These are phyloP conservation scores for Trichogramma dendrolimi DNA, from an alignment of 2,888 invertebrate genomes.

Conservation along the genomic window DNA sequence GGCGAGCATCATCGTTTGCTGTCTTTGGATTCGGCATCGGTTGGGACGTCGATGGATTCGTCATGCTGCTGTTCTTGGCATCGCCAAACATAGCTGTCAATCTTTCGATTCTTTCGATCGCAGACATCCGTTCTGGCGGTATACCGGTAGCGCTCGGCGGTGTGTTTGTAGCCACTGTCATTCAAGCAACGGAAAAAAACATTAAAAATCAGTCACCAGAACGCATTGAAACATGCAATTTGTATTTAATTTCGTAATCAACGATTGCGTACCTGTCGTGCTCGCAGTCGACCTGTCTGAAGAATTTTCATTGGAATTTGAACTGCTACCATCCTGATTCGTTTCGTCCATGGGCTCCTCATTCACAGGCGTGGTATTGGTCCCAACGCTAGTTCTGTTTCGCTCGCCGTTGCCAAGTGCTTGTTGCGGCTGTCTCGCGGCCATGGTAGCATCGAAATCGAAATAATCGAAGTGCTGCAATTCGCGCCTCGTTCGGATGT, in stretches of 20 bases:
- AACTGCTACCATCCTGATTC: too few relatives aligned
- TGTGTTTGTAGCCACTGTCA: neutral
- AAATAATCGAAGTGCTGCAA: constrained; percentile 43
- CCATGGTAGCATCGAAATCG: neutral
- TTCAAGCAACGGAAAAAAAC: neutral
- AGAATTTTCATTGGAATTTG: neutral
- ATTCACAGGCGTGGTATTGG: neutral
- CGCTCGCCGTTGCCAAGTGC: too few relatives aligned
- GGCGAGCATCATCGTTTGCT: neutral
- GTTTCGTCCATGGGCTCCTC: neutral
- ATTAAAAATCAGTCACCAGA: too few relatives aligned
- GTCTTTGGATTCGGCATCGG: neutral
- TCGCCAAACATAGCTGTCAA: too few relatives aligned
- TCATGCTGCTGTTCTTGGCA: too few relatives aligned
- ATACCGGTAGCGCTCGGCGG: too few relatives aligned
- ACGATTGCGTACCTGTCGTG: neutral
- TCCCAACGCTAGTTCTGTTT: neutral
- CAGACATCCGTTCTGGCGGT: too few relatives aligned
- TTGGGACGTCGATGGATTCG: constrained; percentile 33
- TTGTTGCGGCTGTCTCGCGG: neutral
- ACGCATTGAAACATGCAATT: too few relatives aligned
- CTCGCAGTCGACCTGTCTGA: neutral
- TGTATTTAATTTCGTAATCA: too few relatives aligned
- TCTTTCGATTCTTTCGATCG: too few relatives aligned
- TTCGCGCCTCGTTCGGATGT: constrained; percentile 42